Conservation (phyloP, 2,113 vertebrate genomes). For the Oxyura jamaicensis region DNA sequence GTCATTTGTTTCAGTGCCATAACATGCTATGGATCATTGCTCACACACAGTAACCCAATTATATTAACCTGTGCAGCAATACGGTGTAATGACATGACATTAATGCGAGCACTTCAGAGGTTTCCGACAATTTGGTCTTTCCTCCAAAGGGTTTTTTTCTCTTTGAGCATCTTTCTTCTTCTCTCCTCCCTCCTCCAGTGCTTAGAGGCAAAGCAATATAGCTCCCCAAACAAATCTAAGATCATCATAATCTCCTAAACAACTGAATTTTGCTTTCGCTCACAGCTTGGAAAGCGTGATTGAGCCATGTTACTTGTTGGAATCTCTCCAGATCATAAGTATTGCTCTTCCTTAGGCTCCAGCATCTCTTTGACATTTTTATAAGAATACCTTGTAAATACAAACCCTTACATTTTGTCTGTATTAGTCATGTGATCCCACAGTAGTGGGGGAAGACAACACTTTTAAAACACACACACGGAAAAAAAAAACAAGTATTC, state of each 20-base stretch:
- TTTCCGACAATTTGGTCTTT: slow-evolving; percentile 65
- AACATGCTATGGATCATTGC: slow-evolving; percentile 85
- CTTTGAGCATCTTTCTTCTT: slow-evolving; percentile 5
- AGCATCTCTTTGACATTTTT: background rate
- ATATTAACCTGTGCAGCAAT: slow-evolving; percentile 85
- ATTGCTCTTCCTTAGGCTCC: background rate
- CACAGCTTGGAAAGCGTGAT: background rate
- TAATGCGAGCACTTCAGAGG: slow-evolving; percentile 75
- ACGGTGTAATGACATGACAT: slow-evolving; percentile 83
- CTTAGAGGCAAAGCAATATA: slow-evolving; percentile 53
- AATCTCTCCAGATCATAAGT: background rate
- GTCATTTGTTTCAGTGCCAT: slow-evolving; percentile 86
- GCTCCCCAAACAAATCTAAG: background rate
- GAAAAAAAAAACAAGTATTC: background rate
- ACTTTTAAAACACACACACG: background rate
- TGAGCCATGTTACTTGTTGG: background rate
- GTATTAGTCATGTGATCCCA: background rate
- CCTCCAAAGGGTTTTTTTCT: slow-evolving; percentile 53
- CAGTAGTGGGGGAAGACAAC: background rate
- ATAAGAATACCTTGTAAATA: slow-evolving; percentile 7
- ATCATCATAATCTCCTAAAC: background rate
- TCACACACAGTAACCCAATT: slow-evolving; percentile 85
- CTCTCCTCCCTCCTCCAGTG: background rate
- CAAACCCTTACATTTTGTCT: background rate
- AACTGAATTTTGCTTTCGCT: background rate